A percentile compares a stretch with the other conserved stretches of the same genome.
Evolutionary conservation across 2,797 vertebrate genomes (phyloP).

Genomic region (Eleutherodactylus coqui): DNA sequence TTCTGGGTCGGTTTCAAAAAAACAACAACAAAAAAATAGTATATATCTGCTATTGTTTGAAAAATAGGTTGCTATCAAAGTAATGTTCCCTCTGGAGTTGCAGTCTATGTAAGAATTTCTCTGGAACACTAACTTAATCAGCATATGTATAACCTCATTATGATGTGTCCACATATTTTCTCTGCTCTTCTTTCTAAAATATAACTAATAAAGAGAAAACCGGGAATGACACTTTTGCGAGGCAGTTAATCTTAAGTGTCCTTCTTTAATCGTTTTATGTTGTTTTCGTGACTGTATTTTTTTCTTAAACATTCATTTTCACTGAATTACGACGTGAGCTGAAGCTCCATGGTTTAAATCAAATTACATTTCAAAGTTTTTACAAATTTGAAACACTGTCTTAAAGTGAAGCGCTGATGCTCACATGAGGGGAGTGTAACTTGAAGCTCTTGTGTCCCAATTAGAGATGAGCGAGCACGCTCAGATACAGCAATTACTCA

Average conservation of each 20-base stretch:
- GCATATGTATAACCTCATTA: conserved; percentile 56
- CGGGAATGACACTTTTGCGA: conserved; percentile 15
- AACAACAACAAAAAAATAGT: background rate
- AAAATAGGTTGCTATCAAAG: conserved; percentile 49
- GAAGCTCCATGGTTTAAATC: background rate
- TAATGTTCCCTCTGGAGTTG: conserved; percentile 17
- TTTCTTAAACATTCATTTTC: background rate
- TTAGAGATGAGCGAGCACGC: no score
- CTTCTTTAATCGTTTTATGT: background rate
- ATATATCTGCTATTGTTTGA: conserved; percentile 36
- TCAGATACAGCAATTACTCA: no score
- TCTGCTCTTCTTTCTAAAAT: conserved; percentile 2
- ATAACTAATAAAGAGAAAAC: conserved; percentile 18
- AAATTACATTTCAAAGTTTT: background rate
- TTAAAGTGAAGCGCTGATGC: background rate
- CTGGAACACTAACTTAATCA: conserved; percentile 44
- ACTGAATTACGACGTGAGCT: background rate
- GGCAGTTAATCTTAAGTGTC: background rate
- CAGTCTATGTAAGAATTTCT: conserved; percentile 26
- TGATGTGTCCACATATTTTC: conserved; percentile 10
- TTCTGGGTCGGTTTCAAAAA: conserved; percentile 16
- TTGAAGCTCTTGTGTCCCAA: no score
- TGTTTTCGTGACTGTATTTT: background rate
- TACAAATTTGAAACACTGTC: background rate
- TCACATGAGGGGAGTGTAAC: background rate